Evolutionary conservation across 2,888 invertebrate species (phyloP).

Genomic region (Melanargia galathea): DNA sequence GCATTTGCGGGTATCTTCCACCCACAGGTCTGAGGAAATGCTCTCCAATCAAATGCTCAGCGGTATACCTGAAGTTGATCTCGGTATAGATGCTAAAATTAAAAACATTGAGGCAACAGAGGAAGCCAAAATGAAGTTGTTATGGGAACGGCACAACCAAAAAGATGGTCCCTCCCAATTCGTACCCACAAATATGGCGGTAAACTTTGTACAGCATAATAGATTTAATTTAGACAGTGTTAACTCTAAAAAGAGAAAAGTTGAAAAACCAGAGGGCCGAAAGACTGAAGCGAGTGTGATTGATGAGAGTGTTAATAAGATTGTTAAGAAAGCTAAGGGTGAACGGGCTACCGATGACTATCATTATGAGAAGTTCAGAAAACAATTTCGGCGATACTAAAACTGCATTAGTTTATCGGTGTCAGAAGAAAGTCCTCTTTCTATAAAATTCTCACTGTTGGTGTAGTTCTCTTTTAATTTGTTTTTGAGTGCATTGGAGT

Average conservation of each 20-base stretch:
- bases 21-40: constrained; percentile 97
- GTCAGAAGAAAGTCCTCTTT: no score
- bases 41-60: constrained; percentile 99
- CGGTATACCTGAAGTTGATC: constrained; percentile 99
- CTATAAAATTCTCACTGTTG: no score
- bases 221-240: constrained; percentile 94
- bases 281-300: constrained; percentile 65
- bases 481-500: no score
- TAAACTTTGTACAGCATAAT: constrained; percentile 98
- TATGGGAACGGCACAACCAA: constrained; percentile 94
- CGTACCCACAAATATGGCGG: constrained; percentile 99
- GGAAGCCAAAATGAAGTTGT: constrained; percentile 95
- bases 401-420: no score
- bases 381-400: constrained; percentile 92
- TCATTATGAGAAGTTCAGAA: constrained; percentile 97
- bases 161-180: constrained; percentile 97
- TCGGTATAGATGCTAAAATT: constrained; percentile 99
- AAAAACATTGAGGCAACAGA: constrained; percentile 99
- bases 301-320: constrained; percentile 77
- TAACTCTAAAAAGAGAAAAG: constrained; percentile 82
- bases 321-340: constrained; percentile 86
- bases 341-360: constrained; percentile 98
- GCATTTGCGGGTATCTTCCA: constrained; percentile 91
- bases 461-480: no score
- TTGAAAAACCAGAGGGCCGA: constrained; percentile 76